Percentiles rank a stretch among this genome's conserved stretches.
Conservation (phyloP, 2,888 invertebrate genomes). For the Oasisia sp. region DNA sequence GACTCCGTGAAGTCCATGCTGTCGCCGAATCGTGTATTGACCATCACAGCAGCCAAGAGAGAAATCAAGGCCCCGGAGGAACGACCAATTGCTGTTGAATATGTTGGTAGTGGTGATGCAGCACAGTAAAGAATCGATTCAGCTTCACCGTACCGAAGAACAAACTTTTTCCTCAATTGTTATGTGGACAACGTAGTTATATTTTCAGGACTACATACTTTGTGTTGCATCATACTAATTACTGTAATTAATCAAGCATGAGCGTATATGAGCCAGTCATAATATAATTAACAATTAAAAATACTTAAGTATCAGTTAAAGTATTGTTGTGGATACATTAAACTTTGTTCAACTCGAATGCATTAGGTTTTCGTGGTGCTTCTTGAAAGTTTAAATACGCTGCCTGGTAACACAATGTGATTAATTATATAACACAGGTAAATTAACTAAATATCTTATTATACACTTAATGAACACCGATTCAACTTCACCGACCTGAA, state of each 20-base stretch:
- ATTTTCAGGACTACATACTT: background rate
- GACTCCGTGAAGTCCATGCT: conserved; percentile 79
- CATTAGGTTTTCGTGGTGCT: background rate
- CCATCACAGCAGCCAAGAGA: conserved; percentile 66
- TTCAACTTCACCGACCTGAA: too few relatives aligned
- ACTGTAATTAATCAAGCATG: background rate
- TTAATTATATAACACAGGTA: too few relatives aligned
- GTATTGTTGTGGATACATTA: background rate
- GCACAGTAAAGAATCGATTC: background rate
- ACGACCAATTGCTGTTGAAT: conserved; percentile 45
- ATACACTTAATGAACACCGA: too few relatives aligned
- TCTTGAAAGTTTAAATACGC: background rate
- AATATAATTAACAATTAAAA: background rate
- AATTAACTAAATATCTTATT: too few relatives aligned
- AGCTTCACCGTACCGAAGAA: background rate
- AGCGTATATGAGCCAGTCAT: background rate
- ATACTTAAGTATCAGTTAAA: background rate
- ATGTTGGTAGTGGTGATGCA: background rate
- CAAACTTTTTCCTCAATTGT: background rate
- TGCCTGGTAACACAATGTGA: background rate
- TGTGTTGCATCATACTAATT: background rate
- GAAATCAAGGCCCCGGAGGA: conserved; percentile 46
- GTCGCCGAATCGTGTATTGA: conserved; percentile 78
- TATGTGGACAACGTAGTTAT: background rate
- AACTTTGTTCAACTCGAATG: background rate